Percentiles rank a stretch among this genome's conserved stretches.
phyloP scores from a whole-genome alignment of 2,888 invertebrate species.

The Linnaemya tessellans region DNA sequence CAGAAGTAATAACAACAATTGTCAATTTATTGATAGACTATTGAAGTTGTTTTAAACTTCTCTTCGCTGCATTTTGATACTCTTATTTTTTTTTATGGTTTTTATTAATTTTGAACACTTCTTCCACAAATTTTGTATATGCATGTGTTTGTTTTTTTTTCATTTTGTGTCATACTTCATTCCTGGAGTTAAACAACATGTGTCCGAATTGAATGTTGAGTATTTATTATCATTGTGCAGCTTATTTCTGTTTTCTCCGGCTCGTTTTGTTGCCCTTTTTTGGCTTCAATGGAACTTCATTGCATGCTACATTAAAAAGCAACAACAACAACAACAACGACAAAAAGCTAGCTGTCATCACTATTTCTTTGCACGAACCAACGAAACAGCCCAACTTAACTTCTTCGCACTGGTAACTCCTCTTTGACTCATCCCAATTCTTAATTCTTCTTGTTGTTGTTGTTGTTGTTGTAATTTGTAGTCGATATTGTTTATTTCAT shows the following conservation, averaged over 20 bases:
- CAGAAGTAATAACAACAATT: constrained; percentile 72
- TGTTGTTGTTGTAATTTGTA: not conserved
- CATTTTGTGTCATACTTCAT: constrained; percentile 47
- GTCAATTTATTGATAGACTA: constrained; percentile 67
- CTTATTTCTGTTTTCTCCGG: constrained; percentile 16
- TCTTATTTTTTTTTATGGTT: not conserved
- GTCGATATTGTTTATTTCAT: constrained; percentile 56
- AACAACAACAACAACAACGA: constrained; percentile 44
- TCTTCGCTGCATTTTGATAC: not conserved
- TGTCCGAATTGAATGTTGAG: constrained; percentile 58
- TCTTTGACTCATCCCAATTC: constrained; percentile 44
- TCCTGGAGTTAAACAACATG: constrained; percentile 58
- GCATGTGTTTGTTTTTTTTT: not conserved
- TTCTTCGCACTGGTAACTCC: constrained; percentile 50
- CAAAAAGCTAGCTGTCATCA: constrained; percentile 67
- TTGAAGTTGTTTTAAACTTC: constrained; percentile 16
- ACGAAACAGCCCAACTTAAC: constrained; percentile 39
- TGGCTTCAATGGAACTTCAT: constrained; percentile 70
- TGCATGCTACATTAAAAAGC: constrained; percentile 55
- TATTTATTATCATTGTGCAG: constrained; percentile 65
- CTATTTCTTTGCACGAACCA: constrained; percentile 61
- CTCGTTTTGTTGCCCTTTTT: constrained; percentile 31
- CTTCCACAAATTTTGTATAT: constrained; percentile 16
- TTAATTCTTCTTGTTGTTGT: constrained; percentile 22
- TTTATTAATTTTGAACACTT: constrained; percentile 46